Conservation (phyloP, 2,888 invertebrate genomes). For the Amorpha juglandis region DNA sequence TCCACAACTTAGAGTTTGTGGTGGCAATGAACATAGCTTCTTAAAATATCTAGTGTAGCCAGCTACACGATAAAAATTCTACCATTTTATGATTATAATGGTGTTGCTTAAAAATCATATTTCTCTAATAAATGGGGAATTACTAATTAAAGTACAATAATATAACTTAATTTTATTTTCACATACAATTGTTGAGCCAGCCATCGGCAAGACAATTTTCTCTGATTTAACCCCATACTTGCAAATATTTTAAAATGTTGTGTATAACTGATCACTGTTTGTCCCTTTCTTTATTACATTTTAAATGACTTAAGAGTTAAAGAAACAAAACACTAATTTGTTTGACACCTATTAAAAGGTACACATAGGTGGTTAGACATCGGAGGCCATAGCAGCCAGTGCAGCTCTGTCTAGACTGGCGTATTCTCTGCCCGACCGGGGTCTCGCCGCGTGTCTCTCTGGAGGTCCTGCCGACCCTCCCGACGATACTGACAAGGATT, state of each 20-base stretch:
- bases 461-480: constrained; percentile 85
- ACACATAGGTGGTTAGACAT: constrained; percentile 7
- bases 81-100: neutral
- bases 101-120: neutral
- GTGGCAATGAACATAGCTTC: neutral
- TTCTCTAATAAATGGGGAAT: neutral
- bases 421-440: constrained; percentile 77
- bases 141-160: neutral
- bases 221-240: too few species aligned
- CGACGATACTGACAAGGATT: constrained; percentile 88
- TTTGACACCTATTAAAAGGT: neutral
- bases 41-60: constrained; percentile 7
- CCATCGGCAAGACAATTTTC: too few species aligned
- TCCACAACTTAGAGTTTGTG: neutral
- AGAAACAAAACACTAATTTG: too few species aligned
- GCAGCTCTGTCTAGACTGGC: constrained; percentile 71
- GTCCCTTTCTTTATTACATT: too few species aligned
- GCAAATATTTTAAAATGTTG: too few species aligned
- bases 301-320: too few species aligned
- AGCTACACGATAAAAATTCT: constrained; percentile 7
- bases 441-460: constrained; percentile 73
- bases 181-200: too few species aligned
- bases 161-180: too few species aligned
- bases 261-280: too few species aligned
- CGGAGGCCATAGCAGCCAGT: constrained; percentile 44